Evolutionary conservation across 2,797 vertebrate genomes (phyloP).

Genomic region (Sardinella longiceps): DNA sequence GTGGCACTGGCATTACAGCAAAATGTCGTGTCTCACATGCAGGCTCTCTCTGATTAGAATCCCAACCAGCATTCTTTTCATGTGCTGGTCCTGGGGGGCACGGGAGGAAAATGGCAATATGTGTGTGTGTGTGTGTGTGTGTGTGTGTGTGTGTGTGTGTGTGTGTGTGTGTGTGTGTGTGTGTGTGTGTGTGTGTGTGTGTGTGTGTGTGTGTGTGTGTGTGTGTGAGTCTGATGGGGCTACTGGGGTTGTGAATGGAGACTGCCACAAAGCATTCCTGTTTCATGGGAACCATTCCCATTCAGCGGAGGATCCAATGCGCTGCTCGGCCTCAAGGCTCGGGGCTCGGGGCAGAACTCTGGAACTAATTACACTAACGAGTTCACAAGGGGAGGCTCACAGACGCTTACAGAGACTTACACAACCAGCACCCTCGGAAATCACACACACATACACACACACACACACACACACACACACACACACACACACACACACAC

Average conservation of each 20-base stretch:
- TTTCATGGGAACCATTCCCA: constrained; percentile 72
- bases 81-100: constrained; percentile 53
- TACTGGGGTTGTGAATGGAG: constrained; percentile 63
- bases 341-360: constrained; percentile 62
- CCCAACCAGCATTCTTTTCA: constrained; percentile 74
- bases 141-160: not conserved
- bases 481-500: not conserved
- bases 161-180: not conserved
- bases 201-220: not conserved
- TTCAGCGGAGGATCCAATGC: constrained; percentile 67
- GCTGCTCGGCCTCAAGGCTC: constrained; percentile 56
- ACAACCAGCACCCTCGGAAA: not conserved
- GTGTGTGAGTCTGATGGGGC: not conserved
- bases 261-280: constrained; percentile 70
- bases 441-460: not conserved
- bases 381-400: constrained; percentile 68
- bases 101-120: not conserved
- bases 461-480: not conserved
- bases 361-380: constrained; percentile 80
- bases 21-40: constrained; percentile 46
- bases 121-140: not conserved
- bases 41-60: constrained; percentile 72
- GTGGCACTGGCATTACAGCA: not conserved
- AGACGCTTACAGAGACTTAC: constrained; percentile 50
- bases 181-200: too few relatives aligned